These are phyloP conservation scores for Xenotilapia leptura DNA, from an alignment of 2,113 vertebrate species.

Conservation along the genomic window DNA sequence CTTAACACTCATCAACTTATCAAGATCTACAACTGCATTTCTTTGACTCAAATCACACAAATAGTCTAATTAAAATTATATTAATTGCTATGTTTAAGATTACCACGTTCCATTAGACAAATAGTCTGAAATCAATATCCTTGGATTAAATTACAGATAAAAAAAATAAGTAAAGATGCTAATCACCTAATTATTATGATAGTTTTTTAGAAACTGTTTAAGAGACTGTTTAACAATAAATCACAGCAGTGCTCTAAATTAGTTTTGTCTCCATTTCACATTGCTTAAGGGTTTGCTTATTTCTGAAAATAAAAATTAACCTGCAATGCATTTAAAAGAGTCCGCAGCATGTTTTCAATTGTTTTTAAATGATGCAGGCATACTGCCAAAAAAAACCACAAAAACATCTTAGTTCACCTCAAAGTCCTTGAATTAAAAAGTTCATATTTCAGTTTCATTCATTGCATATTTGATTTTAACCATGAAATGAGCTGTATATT, in stretches of 20 bases:
- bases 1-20: slow-evolving; percentile 9
- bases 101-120: neutral
- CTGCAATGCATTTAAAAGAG: neutral
- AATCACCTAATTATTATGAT: neutral
- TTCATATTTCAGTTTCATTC: neutral
- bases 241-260: neutral
- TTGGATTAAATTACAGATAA: neutral
- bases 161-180: neutral
- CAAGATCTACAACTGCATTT: neutral
- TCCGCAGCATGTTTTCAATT: neutral
- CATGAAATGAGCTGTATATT: neutral
- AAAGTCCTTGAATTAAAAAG: neutral
- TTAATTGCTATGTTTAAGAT: neutral
- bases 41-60: neutral
- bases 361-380: neutral
- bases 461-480: neutral
- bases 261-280: neutral
- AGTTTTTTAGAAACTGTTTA: neutral
- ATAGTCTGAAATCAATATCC: neutral
- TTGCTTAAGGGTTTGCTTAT: neutral
- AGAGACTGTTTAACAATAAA: neutral
- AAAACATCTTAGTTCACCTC: slow-evolving; percentile 1
- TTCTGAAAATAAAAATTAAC: neutral
- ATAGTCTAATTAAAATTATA: neutral
- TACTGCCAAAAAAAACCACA: neutral